Evolutionary conservation across 2,797 vertebrate genomes (phyloP).

Genomic region (Chelon auratus): DNA sequence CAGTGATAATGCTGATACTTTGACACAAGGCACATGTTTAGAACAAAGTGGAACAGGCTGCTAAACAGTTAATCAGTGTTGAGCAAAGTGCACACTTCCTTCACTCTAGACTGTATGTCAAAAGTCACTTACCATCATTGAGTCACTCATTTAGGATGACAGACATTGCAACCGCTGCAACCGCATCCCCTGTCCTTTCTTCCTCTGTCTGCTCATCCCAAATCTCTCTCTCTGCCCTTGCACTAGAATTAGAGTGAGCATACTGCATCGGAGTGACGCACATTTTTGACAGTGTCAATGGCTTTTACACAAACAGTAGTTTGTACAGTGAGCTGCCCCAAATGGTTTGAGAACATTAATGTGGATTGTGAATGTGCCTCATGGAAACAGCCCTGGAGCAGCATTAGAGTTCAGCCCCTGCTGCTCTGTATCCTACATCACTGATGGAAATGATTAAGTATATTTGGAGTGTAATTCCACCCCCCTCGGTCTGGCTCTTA

Average conservation of each 20-base stretch:
- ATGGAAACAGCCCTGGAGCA: slow-evolving; percentile 62
- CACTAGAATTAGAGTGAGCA: slow-evolving; percentile 42
- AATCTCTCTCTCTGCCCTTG: slow-evolving; percentile 40
- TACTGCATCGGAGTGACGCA: slow-evolving; percentile 47
- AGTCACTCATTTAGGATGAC: slow-evolving; percentile 66
- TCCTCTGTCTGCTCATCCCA: slow-evolving; percentile 45
- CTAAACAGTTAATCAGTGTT: slow-evolving; percentile 48
- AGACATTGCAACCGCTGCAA: slow-evolving; percentile 65
- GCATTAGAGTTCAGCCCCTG: slow-evolving; percentile 40
- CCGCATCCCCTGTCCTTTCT: slow-evolving; percentile 69
- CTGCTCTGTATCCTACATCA: slow-evolving; percentile 64
- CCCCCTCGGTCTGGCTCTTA: slow-evolving; percentile 67
- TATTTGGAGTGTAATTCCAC: slow-evolving; percentile 82
- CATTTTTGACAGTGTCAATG: slow-evolving; percentile 64
- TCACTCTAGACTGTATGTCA: slow-evolving; percentile 44
- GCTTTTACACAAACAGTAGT: slow-evolving; percentile 28
- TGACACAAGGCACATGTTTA: slow-evolving; percentile 13
- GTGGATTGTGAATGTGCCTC: slow-evolving; percentile 61
- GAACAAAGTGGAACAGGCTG: slow-evolving; percentile 23
- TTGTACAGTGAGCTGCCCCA: slow-evolving; percentile 35
- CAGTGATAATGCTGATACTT: slow-evolving; percentile 17
- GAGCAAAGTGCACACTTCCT: slow-evolving; percentile 60
- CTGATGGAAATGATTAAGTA: slow-evolving; percentile 86
- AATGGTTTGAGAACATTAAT: slow-evolving; percentile 57
- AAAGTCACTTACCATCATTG: slow-evolving; percentile 66